These are phyloP conservation scores for Pachypsylla venusta DNA, from an alignment of 1,140 invertebrate species.

Conservation along the genomic window DNA sequence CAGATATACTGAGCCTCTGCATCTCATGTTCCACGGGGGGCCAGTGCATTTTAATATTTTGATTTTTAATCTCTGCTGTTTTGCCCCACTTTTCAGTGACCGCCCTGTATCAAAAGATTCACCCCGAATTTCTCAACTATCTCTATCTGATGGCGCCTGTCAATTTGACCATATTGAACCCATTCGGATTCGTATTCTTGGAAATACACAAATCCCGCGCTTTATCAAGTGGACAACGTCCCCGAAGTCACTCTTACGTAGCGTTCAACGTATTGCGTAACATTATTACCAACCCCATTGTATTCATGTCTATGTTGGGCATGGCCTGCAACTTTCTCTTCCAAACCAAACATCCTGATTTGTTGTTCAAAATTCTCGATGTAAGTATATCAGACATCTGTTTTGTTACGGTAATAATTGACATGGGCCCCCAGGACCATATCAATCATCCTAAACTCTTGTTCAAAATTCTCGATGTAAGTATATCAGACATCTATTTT, in stretches of 20 bases:
- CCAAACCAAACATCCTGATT: conserved; percentile 53
- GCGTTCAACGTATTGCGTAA: conserved; percentile 17
- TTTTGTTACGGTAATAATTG: no score
- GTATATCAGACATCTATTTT: conserved; percentile 19
- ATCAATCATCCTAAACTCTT: conserved; percentile 60
- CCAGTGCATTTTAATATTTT: no score
- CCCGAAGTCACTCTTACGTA: conserved; percentile 11
- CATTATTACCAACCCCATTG: conserved; percentile 75
- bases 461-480: conserved; percentile 55
- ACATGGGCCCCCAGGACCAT: no score
- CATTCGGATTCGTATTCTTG: conserved; percentile 77
- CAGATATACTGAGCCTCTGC: no score
- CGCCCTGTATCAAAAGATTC: conserved; percentile 55
- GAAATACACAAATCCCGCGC: conserved; percentile 57
- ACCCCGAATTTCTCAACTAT: conserved; percentile 81
- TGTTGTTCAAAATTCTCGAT: conserved; percentile 57
- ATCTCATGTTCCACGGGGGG: no score
- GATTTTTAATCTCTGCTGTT: no score
- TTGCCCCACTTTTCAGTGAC: conserved; percentile 51
- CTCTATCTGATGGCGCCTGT: conserved; percentile 89
- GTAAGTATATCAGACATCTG: conserved; percentile 32
- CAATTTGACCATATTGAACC: conserved; percentile 82
- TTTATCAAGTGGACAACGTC: not conserved
- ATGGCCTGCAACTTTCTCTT: conserved; percentile 74
- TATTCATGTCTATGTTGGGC: conserved; percentile 85